A percentile compares a stretch with the other conserved stretches of the same genome.
phyloP scores from a whole-genome alignment of 2,888 invertebrate species.

The Epistrophella euchroma region DNA sequence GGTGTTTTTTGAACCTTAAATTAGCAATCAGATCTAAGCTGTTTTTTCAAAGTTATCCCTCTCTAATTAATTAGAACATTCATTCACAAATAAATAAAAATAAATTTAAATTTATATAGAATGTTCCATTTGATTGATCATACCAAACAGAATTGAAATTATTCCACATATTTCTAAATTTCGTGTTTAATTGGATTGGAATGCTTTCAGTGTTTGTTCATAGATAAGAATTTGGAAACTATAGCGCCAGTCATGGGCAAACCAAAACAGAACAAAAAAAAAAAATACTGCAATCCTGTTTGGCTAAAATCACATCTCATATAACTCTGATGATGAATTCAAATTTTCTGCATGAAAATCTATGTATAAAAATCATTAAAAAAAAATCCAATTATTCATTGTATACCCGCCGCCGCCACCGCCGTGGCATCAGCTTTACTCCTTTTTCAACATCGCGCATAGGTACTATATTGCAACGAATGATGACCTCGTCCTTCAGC shows the following conservation, averaged over 20 bases:
- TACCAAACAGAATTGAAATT: background rate
- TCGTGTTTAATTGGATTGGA: background rate
- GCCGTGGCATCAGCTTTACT: conserved; percentile 2
- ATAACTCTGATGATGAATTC: conserved; percentile 1
- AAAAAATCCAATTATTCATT: conserved; percentile 36
- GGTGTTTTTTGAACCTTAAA: too few relatives aligned
- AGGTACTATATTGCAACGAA: conserved; percentile 22
- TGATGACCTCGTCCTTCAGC: conserved; percentile 61
- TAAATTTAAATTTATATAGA: background rate
- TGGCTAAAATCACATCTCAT: conserved; percentile 12
- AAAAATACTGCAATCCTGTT: background rate
- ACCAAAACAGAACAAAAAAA: background rate
- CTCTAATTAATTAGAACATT: too few relatives aligned
- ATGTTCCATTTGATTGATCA: conserved; percentile 6
- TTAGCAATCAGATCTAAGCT: too few relatives aligned
- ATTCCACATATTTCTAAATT: background rate
- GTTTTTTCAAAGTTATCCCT: too few relatives aligned
- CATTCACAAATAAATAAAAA: too few relatives aligned
- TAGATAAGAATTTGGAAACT: background rate
- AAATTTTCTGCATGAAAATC: conserved; percentile 30
- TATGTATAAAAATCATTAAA: conserved; percentile 41
- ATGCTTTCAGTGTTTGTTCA: background rate
- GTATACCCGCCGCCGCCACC: too few relatives aligned
- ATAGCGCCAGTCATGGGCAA: background rate
- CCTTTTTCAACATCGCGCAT: background rate